Percentiles rank a stretch among this genome's conserved stretches.
phyloP scores from a whole-genome alignment of 2,888 invertebrate genomes.

The Heliconius sara region DNA sequence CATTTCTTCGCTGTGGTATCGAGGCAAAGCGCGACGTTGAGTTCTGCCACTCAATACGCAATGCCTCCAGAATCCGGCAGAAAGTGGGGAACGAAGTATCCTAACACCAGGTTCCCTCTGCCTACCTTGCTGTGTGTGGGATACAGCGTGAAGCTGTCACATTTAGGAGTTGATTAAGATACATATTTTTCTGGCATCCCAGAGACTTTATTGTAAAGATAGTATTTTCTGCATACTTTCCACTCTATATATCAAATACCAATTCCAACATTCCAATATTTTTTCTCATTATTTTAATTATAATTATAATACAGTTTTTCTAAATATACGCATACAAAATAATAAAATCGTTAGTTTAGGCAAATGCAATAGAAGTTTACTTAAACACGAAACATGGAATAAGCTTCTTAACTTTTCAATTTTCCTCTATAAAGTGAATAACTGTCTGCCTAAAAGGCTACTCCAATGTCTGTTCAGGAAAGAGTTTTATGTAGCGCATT shows the following conservation, averaged over 20 bases:
- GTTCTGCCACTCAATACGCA: too few species aligned
- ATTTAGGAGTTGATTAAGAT: background rate
- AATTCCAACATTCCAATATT: background rate
- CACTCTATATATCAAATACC: background rate
- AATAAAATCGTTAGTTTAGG: background rate
- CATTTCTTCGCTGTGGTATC: too few species aligned
- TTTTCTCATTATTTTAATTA: too few species aligned
- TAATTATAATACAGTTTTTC: too few species aligned
- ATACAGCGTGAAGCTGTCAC: too few species aligned
- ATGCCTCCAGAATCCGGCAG: too few species aligned
- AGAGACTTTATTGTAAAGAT: background rate
- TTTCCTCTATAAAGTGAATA: constrained; percentile 26
- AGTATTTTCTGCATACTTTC: background rate
- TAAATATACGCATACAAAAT: background rate
- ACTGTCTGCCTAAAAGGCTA: constrained; percentile 25
- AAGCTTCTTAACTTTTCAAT: constrained; percentile 31
- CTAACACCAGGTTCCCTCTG: too few species aligned
- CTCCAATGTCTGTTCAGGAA: constrained; percentile 3
- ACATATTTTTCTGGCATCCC: background rate
- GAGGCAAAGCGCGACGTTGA: too few species aligned
- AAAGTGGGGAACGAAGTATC: too few species aligned
- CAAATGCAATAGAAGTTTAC: constrained; percentile 3
- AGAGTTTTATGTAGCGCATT: constrained; percentile 6
- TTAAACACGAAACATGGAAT: constrained; percentile 25
- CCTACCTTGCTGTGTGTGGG: too few species aligned